These are phyloP conservation scores for Sericinus montela DNA, from an alignment of 2,888 invertebrate genomes.

Conservation along the genomic window DNA sequence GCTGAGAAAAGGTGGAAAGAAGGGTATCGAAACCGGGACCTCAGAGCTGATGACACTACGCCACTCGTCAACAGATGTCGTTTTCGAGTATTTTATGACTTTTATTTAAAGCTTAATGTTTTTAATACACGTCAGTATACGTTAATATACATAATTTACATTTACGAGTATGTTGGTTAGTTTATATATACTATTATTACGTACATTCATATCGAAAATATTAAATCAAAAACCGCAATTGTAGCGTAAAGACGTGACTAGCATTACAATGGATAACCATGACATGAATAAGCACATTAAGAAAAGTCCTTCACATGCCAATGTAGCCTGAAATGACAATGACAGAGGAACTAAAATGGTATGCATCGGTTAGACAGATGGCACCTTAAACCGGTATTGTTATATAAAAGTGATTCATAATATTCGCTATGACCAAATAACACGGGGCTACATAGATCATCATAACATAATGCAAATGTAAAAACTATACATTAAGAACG, in stretches of 20 bases:
- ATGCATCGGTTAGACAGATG: constrained; percentile 11
- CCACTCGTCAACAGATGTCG: too few species aligned
- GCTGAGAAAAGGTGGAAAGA: too few species aligned
- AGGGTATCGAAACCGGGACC: too few species aligned
- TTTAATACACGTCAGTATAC: too few species aligned
- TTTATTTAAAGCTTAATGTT: too few species aligned
- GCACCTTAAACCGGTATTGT: constrained; percentile 18
- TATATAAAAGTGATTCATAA: constrained; percentile 16
- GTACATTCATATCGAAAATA: background rate
- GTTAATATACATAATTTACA: too few species aligned
- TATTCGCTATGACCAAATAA: constrained; percentile 9
- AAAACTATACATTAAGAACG: background rate
- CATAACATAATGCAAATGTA: constrained; percentile 8
- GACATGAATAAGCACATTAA: constrained; percentile 1
- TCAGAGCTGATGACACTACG: too few species aligned
- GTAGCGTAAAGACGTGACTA: constrained; percentile 15
- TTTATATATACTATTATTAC: too few species aligned
- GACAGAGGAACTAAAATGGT: background rate
- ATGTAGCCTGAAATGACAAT: background rate
- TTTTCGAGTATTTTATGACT: too few species aligned
- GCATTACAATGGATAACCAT: constrained; percentile 4
- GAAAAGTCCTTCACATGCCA: background rate
- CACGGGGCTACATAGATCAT: constrained; percentile 14
- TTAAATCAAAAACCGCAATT: constrained; percentile 4
- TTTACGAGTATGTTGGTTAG: too few species aligned